Base-by-base conservation (phyloP, 2,113 vertebrate species). In the Anseranas semipalmata region DNA sequence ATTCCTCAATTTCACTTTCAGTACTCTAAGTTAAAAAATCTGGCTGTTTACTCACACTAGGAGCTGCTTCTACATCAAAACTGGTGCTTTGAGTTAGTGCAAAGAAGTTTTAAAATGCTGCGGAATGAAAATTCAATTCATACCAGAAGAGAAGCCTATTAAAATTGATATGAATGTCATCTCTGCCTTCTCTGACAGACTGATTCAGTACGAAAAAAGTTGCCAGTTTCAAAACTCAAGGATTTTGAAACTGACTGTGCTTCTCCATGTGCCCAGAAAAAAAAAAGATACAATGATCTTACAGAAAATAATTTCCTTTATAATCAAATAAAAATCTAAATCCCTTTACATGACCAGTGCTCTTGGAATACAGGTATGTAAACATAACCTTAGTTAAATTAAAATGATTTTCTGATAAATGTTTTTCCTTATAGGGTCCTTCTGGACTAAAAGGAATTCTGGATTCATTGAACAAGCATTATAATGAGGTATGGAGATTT, bases 401-500 rank as follows among this genome's bases (percentile, higher is more conserved):
- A 60, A 80, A 90, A 82, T 86, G 4, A 53, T 45, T 2, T 92
- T 83, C 72, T 95, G 16, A 71, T 88, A 15, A 6, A 6, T 84
- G 2, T 73, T 74, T 94, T 96, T 89, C 70, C n/a, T n/a, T 88
- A 35, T 59, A 98, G 97, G 97, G 97, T 62, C 96, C 95, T 95
- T 97, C 97, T 89, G 97, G 93, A 84, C 72, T 95, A 43, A 90
- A 97, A 93, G 96, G 39, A 96, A 41, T 96, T 68, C 93, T 96
- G 58, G 96, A 98, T 80, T 96, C 83, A 67, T 91, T 96, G 83
- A 93, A 77, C 86, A 90, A 83, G 10, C 82, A 88, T 89, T 94
- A 94, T 95, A 97, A 97, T 62, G 97, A 98, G 97, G 97, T 98
- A 97, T 56, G 78, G 15, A 71, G 11, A 60, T 55, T 78, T 87